Percentiles rank a stretch among this genome's conserved stretches.
These are phyloP conservation scores for Oryctes rhinoceros DNA, from an alignment of 1,140 invertebrate species.

Conservation along the genomic window DNA sequence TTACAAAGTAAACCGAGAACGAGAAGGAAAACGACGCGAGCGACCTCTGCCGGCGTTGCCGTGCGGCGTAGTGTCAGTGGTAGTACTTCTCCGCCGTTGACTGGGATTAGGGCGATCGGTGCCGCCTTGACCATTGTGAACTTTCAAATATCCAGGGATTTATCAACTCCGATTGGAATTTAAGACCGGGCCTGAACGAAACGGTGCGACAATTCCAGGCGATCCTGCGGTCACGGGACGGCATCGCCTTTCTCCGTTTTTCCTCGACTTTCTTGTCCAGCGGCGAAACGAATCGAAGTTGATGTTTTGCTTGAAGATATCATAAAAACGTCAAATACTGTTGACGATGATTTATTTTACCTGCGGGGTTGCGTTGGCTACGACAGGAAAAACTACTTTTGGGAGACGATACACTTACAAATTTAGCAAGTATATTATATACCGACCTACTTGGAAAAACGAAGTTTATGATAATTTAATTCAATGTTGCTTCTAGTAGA, in stretches of 20 bases:
- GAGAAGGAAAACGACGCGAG: background rate
- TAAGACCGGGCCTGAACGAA: constrained; percentile 6
- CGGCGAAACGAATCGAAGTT: background rate
- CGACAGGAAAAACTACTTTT: too few species aligned
- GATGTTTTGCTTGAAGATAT: constrained; percentile 10
- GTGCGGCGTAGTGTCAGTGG: background rate
- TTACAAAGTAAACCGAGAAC: constrained; percentile 33
- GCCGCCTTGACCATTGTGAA: constrained; percentile 18
- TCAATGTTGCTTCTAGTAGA: too few species aligned
- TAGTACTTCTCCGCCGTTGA: constrained; percentile 1
- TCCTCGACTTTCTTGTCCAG: background rate
- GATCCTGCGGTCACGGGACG: background rate
- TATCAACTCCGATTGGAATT: constrained; percentile 40
- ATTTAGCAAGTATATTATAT: too few species aligned
- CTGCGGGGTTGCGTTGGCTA: too few species aligned
- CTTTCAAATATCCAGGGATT: constrained; percentile 40
- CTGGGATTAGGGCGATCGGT: constrained; percentile 26
- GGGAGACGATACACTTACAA: too few species aligned
- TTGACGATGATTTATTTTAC: constrained; percentile 6
- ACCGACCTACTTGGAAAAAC: too few species aligned
- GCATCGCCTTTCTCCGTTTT: background rate
- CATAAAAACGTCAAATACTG: constrained; percentile 8
- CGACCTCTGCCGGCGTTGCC: constrained; percentile 6
- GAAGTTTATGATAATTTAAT: too few species aligned
- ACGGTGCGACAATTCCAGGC: constrained; percentile 1